Evolutionary conservation across 2,888 invertebrate genomes (phyloP), one percentile per base, ranked within the genome.

Genomic region (Phasia obesa): DNA sequence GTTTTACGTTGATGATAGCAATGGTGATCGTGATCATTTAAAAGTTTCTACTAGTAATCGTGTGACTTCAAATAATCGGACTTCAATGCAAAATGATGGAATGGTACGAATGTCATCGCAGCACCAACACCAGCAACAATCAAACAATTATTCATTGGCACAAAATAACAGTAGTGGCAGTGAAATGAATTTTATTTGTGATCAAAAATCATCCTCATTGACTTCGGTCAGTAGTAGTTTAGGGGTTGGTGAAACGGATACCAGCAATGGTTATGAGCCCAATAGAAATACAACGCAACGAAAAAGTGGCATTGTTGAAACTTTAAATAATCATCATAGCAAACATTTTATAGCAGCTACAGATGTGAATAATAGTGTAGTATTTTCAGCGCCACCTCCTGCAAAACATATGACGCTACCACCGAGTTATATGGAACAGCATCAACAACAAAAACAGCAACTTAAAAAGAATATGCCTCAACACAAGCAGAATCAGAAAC

Each of bases 191-290:
- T 84, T 76, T 67, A 81, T 85, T 53, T 84, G 84, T 83, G 86
- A 86, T 84, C 85, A 85, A 67, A 85, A 85, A 77, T 84, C 85
- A 70, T 84, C 85, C 42, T 82, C 86, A 74, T 83, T 85, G 11
- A 81, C 84, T 27, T 84, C 86, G 44, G 84, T 84, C 25, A 80
- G 79, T 59, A 84, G 82, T 65, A 86, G 86, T 64, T 80, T 81
- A 49, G 82, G 84, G 5, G 78, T 62, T 51, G 74, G 71, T 64
- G 64, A 62, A 53, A 77, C 71, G 27, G 76, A 80, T 49, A 59
- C 42, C 35, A 84, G 76, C 49, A 79, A 83, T 60, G 79, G 83
- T 23, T 83, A 75, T 60, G 83, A 79, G 75, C 60, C 79, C 51
- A 83, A 67, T 65, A 71, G 25, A 51, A 79, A 64, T 60, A 62